Evolutionary conservation across 2,113 vertebrate species (phyloP).

Genomic region (Bos indicus): DNA sequence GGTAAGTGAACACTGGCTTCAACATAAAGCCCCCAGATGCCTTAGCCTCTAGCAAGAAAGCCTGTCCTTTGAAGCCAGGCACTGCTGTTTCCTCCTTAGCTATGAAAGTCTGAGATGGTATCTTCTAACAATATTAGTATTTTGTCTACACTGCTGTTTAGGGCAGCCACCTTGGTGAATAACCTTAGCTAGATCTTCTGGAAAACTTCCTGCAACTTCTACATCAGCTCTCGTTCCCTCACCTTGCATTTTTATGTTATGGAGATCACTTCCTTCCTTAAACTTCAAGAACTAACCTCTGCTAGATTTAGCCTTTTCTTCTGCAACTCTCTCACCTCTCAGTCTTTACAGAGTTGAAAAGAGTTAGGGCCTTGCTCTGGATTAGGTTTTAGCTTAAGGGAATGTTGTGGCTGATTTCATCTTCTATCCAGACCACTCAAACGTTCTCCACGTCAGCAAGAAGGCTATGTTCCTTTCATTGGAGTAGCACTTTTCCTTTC

Average conservation of each 20-base stretch:
- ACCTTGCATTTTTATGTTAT: neutral
- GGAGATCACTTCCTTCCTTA: neutral
- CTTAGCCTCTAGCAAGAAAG: neutral
- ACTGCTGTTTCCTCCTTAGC: neutral
- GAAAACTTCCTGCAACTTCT: neutral
- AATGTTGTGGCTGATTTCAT: neutral
- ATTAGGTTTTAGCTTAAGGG: neutral
- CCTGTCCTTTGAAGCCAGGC: neutral
- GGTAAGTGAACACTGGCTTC: neutral
- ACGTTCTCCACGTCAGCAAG: neutral
- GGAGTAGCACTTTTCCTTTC: neutral
- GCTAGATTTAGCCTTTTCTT: neutral
- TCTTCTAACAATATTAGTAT: neutral
- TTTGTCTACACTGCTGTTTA: neutral
- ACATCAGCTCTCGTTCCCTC: neutral
- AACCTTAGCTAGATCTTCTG: neutral
- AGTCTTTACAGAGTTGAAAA: neutral
- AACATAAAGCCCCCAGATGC: neutral
- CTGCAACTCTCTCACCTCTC: neutral
- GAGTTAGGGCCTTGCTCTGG: neutral
- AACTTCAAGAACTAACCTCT: neutral
- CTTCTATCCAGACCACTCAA: neutral
- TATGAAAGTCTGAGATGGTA: neutral
- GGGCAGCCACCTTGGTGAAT: neutral
- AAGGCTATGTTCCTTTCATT: neutral